Evolutionary conservation across 2,888 invertebrate genomes (phyloP), one percentile per base, ranked within the genome.

Genomic region (Arrhopalites spinosus): DNA sequence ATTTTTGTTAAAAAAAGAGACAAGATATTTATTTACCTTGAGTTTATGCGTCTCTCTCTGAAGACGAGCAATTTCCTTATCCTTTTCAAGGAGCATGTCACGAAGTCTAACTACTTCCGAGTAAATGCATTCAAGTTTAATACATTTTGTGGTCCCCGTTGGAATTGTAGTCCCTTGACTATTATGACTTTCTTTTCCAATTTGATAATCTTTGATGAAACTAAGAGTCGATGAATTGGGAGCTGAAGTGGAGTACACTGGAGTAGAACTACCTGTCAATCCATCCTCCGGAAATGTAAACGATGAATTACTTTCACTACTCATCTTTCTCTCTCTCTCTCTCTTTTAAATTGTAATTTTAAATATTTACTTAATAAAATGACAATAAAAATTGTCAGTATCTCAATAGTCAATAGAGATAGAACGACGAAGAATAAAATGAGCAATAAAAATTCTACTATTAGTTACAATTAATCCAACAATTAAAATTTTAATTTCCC

Each of bases 1-100:
- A n/a, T n/a, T n/a, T n/a, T n/a, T n/a, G n/a, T n/a, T n/a, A n/a
- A n/a, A n/a, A n/a, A n/a, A n/a, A n/a, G n/a, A n/a, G n/a, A n/a
- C n/a, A n/a, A n/a, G n/a, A n/a, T n/a, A n/a, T n/a, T n/a, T n/a
- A n/a, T n/a, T n/a, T 84, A 90, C 90, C 88, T 90, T 90, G 66
- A 91, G 85, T 85, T 92, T 91, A 85, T 92, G 90, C 71, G 91
- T 89, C 86, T 92, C 92, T 73, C 90, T 86, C 84, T 90, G 89
- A 61, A 91, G 85, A 82, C 89, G 88, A 50, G 87, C 83, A 68
- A 91, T 87, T 84, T 90, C 89, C 53, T 87, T 86, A 78, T 90
- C 90, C 76, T 88, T 87, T 56, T 85, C 85, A 72, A 86, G 86
- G 61, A 90, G 85, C 74, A 88, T 86, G 81, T 89, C 88, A 81